Evolutionary conservation across 1,140 invertebrate species (phyloP).

Genomic region (Caenorhabditis brenneri): DNA sequence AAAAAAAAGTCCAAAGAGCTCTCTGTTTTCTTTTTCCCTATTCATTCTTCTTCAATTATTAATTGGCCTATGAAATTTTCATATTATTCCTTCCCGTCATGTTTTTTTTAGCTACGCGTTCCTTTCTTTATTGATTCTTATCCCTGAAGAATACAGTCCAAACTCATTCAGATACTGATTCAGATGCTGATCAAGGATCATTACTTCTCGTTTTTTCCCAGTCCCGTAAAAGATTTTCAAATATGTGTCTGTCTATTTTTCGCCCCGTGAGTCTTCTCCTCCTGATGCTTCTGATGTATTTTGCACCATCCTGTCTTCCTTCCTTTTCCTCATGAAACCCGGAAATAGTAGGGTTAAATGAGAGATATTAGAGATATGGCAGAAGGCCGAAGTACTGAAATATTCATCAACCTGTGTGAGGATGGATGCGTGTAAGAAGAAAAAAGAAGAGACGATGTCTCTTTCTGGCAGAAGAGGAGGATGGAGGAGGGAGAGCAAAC

Average conservation of each 20-base stretch:
- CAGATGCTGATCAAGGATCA: no score
- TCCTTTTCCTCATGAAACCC: background rate
- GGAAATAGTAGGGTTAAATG: background rate
- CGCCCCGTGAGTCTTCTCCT: background rate
- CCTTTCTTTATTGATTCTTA: background rate
- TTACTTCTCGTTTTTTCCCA: no score
- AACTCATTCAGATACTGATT: no score
- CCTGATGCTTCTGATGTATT: constrained; percentile 23
- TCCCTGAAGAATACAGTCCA: no score
- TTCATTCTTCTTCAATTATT: constrained; percentile 42
- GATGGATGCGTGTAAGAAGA: constrained; percentile 34
- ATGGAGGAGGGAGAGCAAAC: background rate
- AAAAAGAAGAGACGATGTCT: constrained; percentile 1
- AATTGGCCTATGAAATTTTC: constrained; percentile 23
- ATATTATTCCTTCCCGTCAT: background rate
- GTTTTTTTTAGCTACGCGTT: background rate
- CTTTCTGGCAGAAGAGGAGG: no score
- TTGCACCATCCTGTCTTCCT: constrained; percentile 41
- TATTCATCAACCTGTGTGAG: constrained; percentile 43
- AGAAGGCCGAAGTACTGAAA: constrained; percentile 40
- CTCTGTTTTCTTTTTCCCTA: background rate
- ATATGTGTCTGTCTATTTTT: background rate
- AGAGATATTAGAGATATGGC: background rate
- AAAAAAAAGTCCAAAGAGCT: no score
- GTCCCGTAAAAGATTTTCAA: no score